These are phyloP conservation scores for Tetragonula clypearis DNA, from an alignment of 1,140 invertebrate species.

Conservation along the genomic window DNA sequence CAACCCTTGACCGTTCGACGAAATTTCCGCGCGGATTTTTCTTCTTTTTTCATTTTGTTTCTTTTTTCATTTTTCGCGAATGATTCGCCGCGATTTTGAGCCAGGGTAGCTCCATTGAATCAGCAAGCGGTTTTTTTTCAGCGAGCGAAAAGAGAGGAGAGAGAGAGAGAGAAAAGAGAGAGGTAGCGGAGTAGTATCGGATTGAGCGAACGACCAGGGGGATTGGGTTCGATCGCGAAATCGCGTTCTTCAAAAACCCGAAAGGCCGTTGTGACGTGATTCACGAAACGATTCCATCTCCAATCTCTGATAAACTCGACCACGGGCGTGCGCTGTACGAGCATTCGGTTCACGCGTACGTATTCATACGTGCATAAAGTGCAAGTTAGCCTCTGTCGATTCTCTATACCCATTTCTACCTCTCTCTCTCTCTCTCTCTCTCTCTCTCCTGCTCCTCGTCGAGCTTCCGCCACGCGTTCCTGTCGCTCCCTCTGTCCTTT, in stretches of 20 bases:
- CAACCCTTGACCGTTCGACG: neutral
- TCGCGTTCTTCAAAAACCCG: constrained; percentile 35
- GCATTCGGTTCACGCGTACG: constrained; percentile 71
- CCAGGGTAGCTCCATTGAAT: neutral
- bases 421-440: neutral
- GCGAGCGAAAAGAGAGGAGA: neutral
- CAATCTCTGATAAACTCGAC: constrained; percentile 56
- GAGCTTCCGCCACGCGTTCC: neutral
- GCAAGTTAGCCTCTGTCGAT: constrained; percentile 58
- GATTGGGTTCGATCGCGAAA: constrained; percentile 30
- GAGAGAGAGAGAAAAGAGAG: neutral
- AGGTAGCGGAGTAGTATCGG: neutral
- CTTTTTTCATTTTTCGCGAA: neutral
- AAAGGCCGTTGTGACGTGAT: constrained; percentile 49
- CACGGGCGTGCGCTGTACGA: neutral
- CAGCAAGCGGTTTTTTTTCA: neutral
- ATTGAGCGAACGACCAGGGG: neutral
- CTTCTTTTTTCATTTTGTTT: neutral
- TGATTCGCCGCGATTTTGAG: neutral
- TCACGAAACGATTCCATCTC: constrained; percentile 51
- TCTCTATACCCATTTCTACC: neutral
- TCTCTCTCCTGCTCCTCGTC: neutral
- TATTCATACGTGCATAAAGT: constrained; percentile 74
- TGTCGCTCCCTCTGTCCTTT: neutral
- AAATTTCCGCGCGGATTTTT: neutral